phyloP scores from a whole-genome alignment of 2,888 invertebrate genomes.

The Byasa hedistus region DNA sequence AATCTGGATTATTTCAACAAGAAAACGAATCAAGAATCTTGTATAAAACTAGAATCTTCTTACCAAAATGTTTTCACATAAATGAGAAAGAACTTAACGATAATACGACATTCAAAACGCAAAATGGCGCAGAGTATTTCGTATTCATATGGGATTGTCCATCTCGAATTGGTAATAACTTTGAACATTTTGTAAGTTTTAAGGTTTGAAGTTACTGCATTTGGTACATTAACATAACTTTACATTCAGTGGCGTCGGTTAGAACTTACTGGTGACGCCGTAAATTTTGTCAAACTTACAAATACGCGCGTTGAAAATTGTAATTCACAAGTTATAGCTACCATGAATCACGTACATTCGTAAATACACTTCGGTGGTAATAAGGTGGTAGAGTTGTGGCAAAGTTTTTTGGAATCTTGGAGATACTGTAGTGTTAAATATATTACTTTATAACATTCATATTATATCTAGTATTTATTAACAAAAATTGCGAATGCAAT shows the following conservation, averaged over 20 bases:
- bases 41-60: too few relatives aligned
- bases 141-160: slow-evolving; percentile 46
- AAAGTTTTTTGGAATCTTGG: neutral
- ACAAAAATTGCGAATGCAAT: neutral
- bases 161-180: slow-evolving; percentile 58
- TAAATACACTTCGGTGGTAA: slow-evolving; percentile 24
- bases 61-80: neutral
- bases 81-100: neutral
- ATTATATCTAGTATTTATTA: neutral
- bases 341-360: slow-evolving; percentile 50
- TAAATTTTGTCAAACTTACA: slow-evolving; percentile 73
- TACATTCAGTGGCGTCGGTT: slow-evolving; percentile 70
- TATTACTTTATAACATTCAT: neutral
- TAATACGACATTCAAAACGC: slow-evolving; percentile 7
- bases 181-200: slow-evolving; percentile 67
- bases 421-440: neutral
- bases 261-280: slow-evolving; percentile 69
- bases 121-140: slow-evolving; percentile 30
- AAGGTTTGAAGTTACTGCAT: slow-evolving; percentile 65
- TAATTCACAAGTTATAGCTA: slow-evolving; percentile 67
- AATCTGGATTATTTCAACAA: too few relatives aligned
- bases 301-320: slow-evolving; percentile 66
- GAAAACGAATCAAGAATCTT: too few relatives aligned
- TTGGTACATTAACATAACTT: slow-evolving; percentile 72
- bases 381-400: slow-evolving; percentile 13